Conservation (phyloP, 2,113 vertebrate genomes). For the Menidia beryllina region DNA sequence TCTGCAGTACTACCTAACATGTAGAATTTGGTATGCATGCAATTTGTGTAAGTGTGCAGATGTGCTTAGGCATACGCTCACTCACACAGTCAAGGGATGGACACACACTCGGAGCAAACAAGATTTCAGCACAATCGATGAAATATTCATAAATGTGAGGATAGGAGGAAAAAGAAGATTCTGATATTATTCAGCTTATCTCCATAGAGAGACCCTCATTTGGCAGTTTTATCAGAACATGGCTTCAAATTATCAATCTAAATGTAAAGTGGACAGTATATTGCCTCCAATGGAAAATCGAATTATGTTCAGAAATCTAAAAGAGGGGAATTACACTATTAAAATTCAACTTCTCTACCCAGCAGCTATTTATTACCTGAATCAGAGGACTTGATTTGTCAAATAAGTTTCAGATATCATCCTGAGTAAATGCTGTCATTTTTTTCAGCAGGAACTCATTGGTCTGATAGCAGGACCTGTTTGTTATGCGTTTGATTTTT, state of each 20-base stretch:
- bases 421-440: constrained; percentile 39
- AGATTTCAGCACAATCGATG: constrained; percentile 65
- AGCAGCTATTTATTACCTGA: constrained; percentile 40
- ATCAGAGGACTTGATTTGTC: constrained; percentile 44
- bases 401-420: constrained; percentile 16
- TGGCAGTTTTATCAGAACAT: constrained; percentile 36
- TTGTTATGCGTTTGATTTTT: neutral
- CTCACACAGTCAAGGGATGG: constrained; percentile 8
- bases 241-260: constrained; percentile 71
- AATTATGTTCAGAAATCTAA: constrained; percentile 39
- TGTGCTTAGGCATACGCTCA: neutral
- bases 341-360: constrained; percentile 33
- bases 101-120: constrained; percentile 47
- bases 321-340: constrained; percentile 15
- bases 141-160: constrained; percentile 77
- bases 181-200: constrained; percentile 49
- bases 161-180: constrained; percentile 16
- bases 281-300: constrained; percentile 13
- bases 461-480: constrained; percentile 16
- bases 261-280: constrained; percentile 68
- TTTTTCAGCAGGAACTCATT: constrained; percentile 24
- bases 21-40: constrained; percentile 37
- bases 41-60: constrained; percentile 21
- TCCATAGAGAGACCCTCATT: constrained; percentile 33
- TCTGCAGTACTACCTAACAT: constrained; percentile 23